Evolutionary conservation across 2,888 invertebrate genomes (phyloP), one percentile per base, ranked within the genome.

Genomic region (Uloborus plumipes): DNA sequence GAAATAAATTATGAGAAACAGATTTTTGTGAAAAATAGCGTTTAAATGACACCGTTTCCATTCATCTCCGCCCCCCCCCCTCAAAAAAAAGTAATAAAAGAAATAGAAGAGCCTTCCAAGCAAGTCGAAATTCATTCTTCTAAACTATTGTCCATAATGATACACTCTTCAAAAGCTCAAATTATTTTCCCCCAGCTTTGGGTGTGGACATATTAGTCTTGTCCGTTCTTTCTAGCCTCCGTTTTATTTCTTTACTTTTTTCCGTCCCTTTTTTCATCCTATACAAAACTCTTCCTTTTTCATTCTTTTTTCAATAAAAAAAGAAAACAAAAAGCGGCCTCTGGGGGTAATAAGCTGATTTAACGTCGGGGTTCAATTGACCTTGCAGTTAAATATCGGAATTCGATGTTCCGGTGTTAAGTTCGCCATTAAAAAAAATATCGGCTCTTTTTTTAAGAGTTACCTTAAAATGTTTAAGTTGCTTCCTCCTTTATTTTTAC

Each of bases 131-230:
- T 59, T 20, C 14, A 59, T 22, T 20, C 59, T 59, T 59, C 18
- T 20, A 20, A 22, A 15, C 73, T 20, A 31, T 51, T 16, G 31
- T 31, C 50, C 31, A 14, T 73, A 64, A 73, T 65, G 73, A 64
- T 64, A 73, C 39, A n/a, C 53, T 39, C 13, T 39, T n/a, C n/a
- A 51, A 39, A 15, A 62, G 51, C 26, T 9, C 53, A 70, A 80
- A 80, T 69, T 62, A 74, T 74, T 80, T 73, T 80, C 73, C 50
- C 64, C 58, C 26, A 50, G 62, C 62, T 49, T 47, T 78, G 80
- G 75, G 81, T 71, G 81, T 70, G 81, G 64, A 81, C 81, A 75
- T 65, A 75, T 71, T 81, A 75, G 70, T 65, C 59, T 50, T 58
- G 70, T 74, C 65, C 67, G 26, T 76, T 76, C n/a, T 65, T 76